A percentile compares a stretch with the other conserved stretches of the same genome.
phyloP scores from a whole-genome alignment of 2,797 vertebrate genomes.

The Rhyacichthys aspro region DNA sequence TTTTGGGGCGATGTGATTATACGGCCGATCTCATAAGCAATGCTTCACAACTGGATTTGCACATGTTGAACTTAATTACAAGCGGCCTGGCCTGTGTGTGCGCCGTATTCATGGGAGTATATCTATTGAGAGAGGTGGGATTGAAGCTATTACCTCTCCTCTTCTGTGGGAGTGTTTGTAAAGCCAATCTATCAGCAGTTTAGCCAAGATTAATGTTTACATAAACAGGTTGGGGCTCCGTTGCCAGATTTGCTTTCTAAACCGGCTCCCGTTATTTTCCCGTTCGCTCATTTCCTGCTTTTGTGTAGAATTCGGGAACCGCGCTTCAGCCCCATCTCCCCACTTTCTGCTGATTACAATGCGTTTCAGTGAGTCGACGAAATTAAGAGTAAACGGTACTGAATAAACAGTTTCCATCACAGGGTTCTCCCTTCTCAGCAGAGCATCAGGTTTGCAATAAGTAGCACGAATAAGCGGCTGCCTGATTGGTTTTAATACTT shows the following conservation, averaged over 20 bases:
- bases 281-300: conserved; percentile 1
- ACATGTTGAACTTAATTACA: conserved; percentile 83
- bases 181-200: conserved; percentile 66
- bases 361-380: conserved; percentile 11
- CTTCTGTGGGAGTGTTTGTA: conserved; percentile 29
- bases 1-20: conserved; percentile 74
- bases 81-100: conserved; percentile 60
- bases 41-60: conserved; percentile 79
- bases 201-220: conserved; percentile 75
- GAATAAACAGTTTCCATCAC: conserved; percentile 12
- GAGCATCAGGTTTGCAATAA: not conserved
- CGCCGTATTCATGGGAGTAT: conserved; percentile 69
- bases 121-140: conserved; percentile 67
- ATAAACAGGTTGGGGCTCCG: conserved; percentile 65
- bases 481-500: not conserved
- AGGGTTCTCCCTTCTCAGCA: not conserved
- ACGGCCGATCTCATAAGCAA: conserved; percentile 73
- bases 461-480: not conserved
- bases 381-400: conserved; percentile 14
- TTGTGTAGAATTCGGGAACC: conserved; percentile 25
- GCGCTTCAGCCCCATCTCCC: conserved; percentile 2
- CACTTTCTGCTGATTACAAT: conserved; percentile 24
- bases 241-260: conserved; percentile 39
- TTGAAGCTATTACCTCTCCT: conserved; percentile 66
- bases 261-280: conserved; percentile 5